phyloP scores from a whole-genome alignment of 30 jellyfish, hydroid and myxozoan species.

The Hydra vulgaris region DNA sequence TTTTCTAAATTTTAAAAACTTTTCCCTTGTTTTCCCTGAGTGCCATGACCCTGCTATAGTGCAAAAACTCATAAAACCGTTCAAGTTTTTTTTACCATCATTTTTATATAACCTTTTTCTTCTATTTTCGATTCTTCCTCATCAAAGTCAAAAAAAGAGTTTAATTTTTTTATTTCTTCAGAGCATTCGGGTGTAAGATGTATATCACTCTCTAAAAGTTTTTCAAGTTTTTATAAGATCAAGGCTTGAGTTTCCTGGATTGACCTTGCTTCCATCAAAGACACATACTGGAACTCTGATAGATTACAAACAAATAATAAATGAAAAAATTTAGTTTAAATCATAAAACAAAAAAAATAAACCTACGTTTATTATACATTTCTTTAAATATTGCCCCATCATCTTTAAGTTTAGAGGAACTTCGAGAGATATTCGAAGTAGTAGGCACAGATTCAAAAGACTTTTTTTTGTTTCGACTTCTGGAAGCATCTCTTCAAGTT shows the following conservation, averaged over 20 bases:
- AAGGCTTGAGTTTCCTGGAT: not conserved
- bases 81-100: not conserved
- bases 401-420: not conserved
- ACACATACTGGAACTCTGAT: not conserved
- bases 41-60: too few relatives aligned
- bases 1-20: too few relatives aligned
- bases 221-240: not conserved
- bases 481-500: not conserved
- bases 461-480: not conserved
- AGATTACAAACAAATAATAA: not conserved
- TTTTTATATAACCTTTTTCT: not conserved
- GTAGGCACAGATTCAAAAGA: not conserved
- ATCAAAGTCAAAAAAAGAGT: not conserved
- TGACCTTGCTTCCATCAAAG: not conserved
- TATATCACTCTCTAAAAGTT: not conserved
- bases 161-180: not conserved
- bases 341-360: not conserved
- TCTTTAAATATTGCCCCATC: not conserved
- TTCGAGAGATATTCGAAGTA: not conserved
- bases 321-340: not conserved
- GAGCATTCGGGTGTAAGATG: not conserved
- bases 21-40: too few relatives aligned
- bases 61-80: not conserved
- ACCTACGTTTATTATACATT: not conserved
- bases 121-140: not conserved